Evolutionary conservation across 2,797 vertebrate species (phyloP).

Genomic region (Hozukius guyotensis): DNA sequence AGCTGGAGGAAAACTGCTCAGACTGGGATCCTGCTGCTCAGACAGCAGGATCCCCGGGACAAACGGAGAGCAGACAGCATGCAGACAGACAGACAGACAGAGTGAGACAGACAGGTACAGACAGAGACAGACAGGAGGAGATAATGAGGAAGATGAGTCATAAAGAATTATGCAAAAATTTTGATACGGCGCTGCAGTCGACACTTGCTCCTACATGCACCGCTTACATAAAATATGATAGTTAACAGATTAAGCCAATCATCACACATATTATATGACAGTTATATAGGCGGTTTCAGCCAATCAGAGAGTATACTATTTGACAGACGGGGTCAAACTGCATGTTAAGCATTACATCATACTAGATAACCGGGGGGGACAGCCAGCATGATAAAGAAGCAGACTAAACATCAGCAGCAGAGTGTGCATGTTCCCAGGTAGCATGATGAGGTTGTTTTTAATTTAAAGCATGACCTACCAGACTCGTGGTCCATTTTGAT

Average conservation of each 20-base stretch:
- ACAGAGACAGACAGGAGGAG: not conserved
- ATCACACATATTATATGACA: not conserved
- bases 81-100: conserved; percentile 10
- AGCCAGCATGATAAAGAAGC: not conserved
- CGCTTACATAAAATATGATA: not conserved
- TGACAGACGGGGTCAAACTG: conserved; percentile 3
- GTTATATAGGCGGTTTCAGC: conserved; percentile 1
- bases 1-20: conserved; percentile 75
- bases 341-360: not conserved
- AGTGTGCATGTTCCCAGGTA: not conserved
- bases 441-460: not conserved
- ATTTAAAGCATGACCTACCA: conserved; percentile 71
- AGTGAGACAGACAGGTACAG: not conserved
- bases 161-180: not conserved
- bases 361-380: not conserved
- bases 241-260: not conserved
- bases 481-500: conserved; percentile 94
- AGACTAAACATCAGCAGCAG: conserved; percentile 32
- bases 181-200: not conserved
- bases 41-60: conserved; percentile 77
- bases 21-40: conserved; percentile 64
- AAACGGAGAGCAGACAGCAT: conserved; percentile 64
- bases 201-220: not conserved
- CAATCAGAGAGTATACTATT: not conserved
- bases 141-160: conserved; percentile 15